phyloP scores from a whole-genome alignment of 2,797 vertebrate species.

The Poeciliopsis paucimaculata region DNA sequence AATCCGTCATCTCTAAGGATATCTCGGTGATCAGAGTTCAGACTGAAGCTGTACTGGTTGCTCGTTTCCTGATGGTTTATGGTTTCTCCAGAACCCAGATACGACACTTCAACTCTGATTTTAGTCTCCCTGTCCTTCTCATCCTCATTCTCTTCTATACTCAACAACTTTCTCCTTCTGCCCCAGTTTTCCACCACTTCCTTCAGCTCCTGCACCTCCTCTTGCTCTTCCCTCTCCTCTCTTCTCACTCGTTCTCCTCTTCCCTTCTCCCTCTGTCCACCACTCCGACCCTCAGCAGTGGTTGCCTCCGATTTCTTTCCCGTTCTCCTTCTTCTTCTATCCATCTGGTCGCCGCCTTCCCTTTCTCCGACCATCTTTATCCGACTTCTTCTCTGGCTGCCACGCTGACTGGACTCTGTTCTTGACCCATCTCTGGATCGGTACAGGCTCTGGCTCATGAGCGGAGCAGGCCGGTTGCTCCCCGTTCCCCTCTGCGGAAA shows the following conservation, averaged over 20 bases:
- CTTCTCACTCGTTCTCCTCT: constrained; percentile 64
- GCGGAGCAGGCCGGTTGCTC: constrained; percentile 66
- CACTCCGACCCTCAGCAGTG: constrained; percentile 51
- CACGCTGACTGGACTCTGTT: constrained; percentile 32
- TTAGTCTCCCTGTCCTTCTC: constrained; percentile 28
- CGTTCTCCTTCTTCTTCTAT: constrained; percentile 61
- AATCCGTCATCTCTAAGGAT: constrained; percentile 49
- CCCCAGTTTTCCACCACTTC: constrained; percentile 64
- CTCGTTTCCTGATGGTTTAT: constrained; percentile 26
- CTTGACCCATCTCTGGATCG: constrained; percentile 47
- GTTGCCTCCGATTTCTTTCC: constrained; percentile 56
- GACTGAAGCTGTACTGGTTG: constrained; percentile 69
- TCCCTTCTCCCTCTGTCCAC: constrained; percentile 60
- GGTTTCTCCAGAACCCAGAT: constrained; percentile 13
- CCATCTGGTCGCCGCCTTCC: constrained; percentile 45
- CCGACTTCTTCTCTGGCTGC: constrained; percentile 46
- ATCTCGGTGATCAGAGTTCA: constrained; percentile 46
- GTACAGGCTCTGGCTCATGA: constrained; percentile 73
- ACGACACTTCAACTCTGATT: constrained; percentile 25
- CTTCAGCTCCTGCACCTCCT: constrained; percentile 18
- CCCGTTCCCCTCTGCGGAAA: constrained; percentile 35
- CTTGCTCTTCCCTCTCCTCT: constrained; percentile 67
- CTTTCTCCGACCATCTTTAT: constrained; percentile 44
- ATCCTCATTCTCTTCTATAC: constrained; percentile 60
- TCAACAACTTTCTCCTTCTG: constrained; percentile 74